These are phyloP conservation scores for Troides helena DNA, from an alignment of 2,888 invertebrate genomes.

Conservation along the genomic window DNA sequence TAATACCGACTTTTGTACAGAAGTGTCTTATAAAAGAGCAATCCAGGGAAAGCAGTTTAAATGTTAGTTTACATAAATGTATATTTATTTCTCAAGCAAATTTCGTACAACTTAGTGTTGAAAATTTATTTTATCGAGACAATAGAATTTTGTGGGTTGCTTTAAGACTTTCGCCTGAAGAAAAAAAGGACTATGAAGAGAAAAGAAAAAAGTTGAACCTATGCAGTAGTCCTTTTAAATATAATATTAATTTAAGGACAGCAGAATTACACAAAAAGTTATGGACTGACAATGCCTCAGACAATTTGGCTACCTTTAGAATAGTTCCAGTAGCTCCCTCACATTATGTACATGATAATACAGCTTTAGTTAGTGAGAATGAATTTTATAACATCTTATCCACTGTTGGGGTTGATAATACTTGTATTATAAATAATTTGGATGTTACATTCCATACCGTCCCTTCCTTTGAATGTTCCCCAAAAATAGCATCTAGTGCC, in stretches of 20 bases:
- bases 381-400: constrained; percentile 59
- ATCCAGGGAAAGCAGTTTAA: constrained; percentile 48
- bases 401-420: constrained; percentile 50
- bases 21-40: constrained; percentile 49
- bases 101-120: constrained; percentile 63
- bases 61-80: constrained; percentile 60
- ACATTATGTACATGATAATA: constrained; percentile 49
- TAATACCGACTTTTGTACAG: constrained; percentile 50
- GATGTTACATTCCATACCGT: constrained; percentile 62
- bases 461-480: constrained; percentile 58
- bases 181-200: constrained; percentile 50
- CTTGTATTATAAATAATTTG: constrained; percentile 41
- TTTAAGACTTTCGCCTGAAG: constrained; percentile 53
- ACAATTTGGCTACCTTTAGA: constrained; percentile 50
- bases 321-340: constrained; percentile 66
- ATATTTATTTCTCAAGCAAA: constrained; percentile 63
- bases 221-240: constrained; percentile 44
- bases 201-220: constrained; percentile 36
- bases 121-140: constrained; percentile 72
- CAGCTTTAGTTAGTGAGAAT: constrained; percentile 57
- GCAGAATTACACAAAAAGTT: constrained; percentile 66
- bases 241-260: constrained; percentile 56
- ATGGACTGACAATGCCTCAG: constrained; percentile 48
- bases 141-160: constrained; percentile 69
- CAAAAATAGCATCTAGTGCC: constrained; percentile 65